Evolutionary conservation across 2,113 vertebrate genomes (phyloP).

Genomic region (Phrynosoma blainvillii): DNA sequence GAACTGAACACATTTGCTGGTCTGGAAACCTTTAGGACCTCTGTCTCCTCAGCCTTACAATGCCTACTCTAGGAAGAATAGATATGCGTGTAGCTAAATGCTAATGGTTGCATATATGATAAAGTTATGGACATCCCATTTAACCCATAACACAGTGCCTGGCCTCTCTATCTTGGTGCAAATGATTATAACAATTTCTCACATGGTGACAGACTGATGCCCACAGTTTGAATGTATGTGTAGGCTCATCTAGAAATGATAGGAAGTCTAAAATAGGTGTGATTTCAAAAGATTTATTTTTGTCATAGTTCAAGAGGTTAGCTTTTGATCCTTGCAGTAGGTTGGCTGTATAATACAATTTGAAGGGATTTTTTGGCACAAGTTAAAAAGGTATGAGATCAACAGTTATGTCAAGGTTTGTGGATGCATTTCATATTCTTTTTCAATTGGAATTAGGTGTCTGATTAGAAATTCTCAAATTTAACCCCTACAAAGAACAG

Average conservation of each 20-base stretch:
- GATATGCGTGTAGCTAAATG: too few relatives aligned
- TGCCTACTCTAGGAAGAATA: too few relatives aligned
- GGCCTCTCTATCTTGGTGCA: too few relatives aligned
- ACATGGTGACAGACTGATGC: not conserved
- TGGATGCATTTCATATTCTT: not conserved
- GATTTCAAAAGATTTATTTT: conserved; percentile 6
- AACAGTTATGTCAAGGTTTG: not conserved
- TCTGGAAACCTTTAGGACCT: too few relatives aligned
- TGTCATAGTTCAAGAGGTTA: not conserved
- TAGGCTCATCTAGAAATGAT: not conserved
- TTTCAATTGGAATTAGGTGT: not conserved
- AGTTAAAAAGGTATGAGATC: not conserved
- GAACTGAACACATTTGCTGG: too few relatives aligned
- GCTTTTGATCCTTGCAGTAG: not conserved
- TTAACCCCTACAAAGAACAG: too few relatives aligned
- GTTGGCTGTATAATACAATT: not conserved
- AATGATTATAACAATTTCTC: not conserved
- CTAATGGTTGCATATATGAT: too few relatives aligned
- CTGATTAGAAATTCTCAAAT: not conserved
- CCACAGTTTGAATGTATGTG: not conserved
- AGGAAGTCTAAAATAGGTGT: not conserved
- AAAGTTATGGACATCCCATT: too few relatives aligned
- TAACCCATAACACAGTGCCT: too few relatives aligned
- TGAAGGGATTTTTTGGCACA: not conserved
- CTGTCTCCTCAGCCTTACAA: too few relatives aligned